Conservation (phyloP, 1,140 invertebrate genomes). For the Drosophila navojoa region DNA sequence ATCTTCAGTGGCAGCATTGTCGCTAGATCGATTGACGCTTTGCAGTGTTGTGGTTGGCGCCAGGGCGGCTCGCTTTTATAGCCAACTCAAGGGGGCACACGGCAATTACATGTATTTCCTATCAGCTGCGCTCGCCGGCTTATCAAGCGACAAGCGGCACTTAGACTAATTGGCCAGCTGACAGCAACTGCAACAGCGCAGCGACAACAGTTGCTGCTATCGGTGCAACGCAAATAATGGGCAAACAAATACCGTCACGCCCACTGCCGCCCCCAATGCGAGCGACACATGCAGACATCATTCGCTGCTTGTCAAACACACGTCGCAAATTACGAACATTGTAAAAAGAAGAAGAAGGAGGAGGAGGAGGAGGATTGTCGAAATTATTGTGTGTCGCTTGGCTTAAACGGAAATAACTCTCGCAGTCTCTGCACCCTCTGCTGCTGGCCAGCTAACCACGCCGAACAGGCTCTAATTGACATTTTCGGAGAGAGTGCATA, state of each 20-base stretch:
- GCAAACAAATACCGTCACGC: slow-evolving; percentile 11
- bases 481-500: not conserved
- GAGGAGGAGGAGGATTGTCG: no score
- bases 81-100: slow-evolving; percentile 1
- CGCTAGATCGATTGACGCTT: not conserved
- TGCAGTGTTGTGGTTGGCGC: slow-evolving; percentile 24
- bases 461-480: not conserved
- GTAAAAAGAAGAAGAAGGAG: no score
- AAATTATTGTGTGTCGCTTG: not conserved
- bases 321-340: slow-evolving; percentile 27
- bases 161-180: slow-evolving; percentile 53
- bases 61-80: slow-evolving; percentile 54
- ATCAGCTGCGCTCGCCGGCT: slow-evolving; percentile 35
- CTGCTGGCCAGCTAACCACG: not conserved
- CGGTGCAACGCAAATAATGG: slow-evolving; percentile 9
- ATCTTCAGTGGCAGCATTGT: slow-evolving; percentile 43
- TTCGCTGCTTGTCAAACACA: slow-evolving; percentile 31
- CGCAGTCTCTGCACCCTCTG: not conserved
- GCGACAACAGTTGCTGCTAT: slow-evolving; percentile 13
- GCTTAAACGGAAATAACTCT: no score
- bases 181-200: not conserved
- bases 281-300: slow-evolving; percentile 21
- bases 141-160: slow-evolving; percentile 47
- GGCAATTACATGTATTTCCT: slow-evolving; percentile 54
- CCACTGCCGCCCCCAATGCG: not conserved